These are phyloP conservation scores for Bettongia penicillata DNA, from an alignment of 2,113 vertebrate species.

Conservation along the genomic window DNA sequence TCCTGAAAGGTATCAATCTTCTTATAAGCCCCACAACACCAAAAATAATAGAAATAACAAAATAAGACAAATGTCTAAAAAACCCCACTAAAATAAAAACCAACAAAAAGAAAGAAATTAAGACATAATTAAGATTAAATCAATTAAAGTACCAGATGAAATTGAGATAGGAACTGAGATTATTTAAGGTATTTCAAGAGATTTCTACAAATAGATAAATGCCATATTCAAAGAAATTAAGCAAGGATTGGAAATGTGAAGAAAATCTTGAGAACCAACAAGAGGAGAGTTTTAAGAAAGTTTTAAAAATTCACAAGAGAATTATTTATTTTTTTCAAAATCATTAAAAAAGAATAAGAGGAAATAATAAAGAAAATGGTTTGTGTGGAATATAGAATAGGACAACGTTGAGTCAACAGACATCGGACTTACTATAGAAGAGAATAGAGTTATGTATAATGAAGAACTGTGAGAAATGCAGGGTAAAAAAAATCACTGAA, in stretches of 20 bases:
- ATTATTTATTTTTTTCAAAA: neutral
- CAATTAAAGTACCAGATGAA: neutral
- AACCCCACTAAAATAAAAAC: neutral
- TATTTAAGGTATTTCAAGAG: neutral
- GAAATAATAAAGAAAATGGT: neutral
- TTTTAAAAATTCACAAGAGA: neutral
- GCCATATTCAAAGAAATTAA: neutral
- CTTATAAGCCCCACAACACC: neutral
- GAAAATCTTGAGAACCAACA: neutral
- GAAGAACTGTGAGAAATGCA: neutral
- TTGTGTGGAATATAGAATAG: neutral
- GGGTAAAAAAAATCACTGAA: neutral
- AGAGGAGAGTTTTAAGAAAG: neutral
- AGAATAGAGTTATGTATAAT: neutral
- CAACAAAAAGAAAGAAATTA: neutral
- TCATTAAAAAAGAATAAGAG: neutral
- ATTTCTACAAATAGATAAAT: neutral
- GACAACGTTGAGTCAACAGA: neutral
- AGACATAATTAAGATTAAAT: neutral
- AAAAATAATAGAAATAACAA: neutral
- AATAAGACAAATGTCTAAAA: neutral
- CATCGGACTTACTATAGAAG: neutral
- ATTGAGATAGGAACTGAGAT: neutral
- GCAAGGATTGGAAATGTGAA: neutral
- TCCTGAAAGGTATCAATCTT: neutral